Evolutionary conservation across 2,888 invertebrate genomes (phyloP).

Genomic region (Chrysina gloriosa): DNA sequence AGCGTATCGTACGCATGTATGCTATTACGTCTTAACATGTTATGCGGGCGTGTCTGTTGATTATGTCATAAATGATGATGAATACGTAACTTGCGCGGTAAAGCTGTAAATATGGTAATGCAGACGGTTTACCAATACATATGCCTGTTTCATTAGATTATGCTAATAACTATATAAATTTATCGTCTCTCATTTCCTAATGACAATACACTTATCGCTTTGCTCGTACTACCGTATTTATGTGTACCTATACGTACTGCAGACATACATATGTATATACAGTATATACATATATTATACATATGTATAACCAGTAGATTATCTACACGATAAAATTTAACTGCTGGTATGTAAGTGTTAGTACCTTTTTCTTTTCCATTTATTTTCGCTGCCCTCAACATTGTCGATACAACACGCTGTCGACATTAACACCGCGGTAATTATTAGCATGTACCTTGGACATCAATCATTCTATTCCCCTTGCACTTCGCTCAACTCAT

Average conservation of each 20-base stretch:
- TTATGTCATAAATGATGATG: conserved; percentile 34
- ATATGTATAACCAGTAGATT: too few relatives aligned
- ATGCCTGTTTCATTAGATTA: conserved; percentile 34
- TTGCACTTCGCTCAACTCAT: neutral
- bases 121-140: conserved; percentile 19
- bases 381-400: conserved; percentile 10
- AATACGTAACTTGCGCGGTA: conserved; percentile 25
- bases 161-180: conserved; percentile 31
- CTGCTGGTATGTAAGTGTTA: conserved; percentile 10
- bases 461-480: conserved; percentile 21
- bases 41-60: conserved; percentile 24
- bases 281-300: neutral
- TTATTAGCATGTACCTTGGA: conserved; percentile 26
- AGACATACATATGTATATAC: neutral
- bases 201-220: conserved; percentile 27
- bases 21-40: conserved; percentile 25
- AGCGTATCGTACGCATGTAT: neutral
- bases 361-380: neutral
- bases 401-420: neutral
- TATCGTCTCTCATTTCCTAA: conserved; percentile 34
- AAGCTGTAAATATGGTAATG: conserved; percentile 34
- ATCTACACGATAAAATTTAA: conserved; percentile 30
- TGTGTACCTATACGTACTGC: neutral
- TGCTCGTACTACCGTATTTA: neutral
- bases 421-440: conserved; percentile 24